phyloP scores from a whole-genome alignment of 2,797 vertebrate genomes.

The Cottoperca gobio region DNA sequence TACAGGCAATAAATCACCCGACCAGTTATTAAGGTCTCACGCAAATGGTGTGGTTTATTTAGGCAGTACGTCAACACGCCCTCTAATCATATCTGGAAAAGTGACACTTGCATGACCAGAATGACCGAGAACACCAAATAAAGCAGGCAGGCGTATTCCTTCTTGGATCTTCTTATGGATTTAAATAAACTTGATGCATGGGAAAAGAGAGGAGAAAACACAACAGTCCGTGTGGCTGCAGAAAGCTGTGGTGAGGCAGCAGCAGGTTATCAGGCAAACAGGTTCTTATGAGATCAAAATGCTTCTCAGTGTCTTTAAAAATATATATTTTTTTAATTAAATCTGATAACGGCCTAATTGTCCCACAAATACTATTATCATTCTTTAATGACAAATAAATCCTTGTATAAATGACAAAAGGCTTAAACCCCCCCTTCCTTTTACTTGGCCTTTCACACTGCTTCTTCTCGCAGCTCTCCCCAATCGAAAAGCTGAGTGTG shows the following conservation, averaged over 20 bases:
- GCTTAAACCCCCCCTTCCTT: conserved; percentile 74
- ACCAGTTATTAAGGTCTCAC: conserved; percentile 77
- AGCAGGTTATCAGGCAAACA: not conserved
- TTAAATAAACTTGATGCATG: not conserved
- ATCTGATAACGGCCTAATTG: conserved; percentile 56
- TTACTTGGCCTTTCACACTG: conserved; percentile 80
- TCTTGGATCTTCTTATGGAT: not conserved
- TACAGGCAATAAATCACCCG: conserved; percentile 80
- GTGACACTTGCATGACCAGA: not conserved
- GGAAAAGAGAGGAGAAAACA: conserved; percentile 81
- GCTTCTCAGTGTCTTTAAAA: conserved; percentile 3
- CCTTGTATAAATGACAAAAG: conserved; percentile 84
- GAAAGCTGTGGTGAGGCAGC: conserved; percentile 72
- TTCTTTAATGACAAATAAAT: conserved; percentile 88
- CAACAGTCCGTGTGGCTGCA: not conserved
- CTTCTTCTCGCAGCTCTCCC: conserved; percentile 69
- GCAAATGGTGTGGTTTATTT: conserved; percentile 45
- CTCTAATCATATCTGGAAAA: not conserved
- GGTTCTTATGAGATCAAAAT: conserved; percentile 1
- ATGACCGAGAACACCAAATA: not conserved
- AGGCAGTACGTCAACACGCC: conserved; percentile 16
- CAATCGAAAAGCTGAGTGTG: conserved; percentile 75
- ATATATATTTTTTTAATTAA: no score
- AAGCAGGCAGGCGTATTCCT: not conserved
- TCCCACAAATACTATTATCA: conserved; percentile 76